Evolutionary conservation across 2,797 vertebrate genomes (phyloP).

Genomic region (Pangasius krempfi): DNA sequence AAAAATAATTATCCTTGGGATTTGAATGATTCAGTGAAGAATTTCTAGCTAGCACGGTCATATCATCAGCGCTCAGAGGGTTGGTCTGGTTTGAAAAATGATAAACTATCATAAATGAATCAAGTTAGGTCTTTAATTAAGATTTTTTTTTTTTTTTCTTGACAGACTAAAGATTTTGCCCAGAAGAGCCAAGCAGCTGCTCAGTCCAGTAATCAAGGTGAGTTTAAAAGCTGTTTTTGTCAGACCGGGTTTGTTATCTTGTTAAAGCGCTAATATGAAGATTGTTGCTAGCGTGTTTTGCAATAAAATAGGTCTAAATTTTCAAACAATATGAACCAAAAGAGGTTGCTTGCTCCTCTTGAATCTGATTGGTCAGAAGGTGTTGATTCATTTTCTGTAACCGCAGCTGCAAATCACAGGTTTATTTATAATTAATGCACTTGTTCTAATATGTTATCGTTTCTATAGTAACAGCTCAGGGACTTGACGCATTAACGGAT

Average conservation of each 20-base stretch:
- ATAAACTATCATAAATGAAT: neutral
- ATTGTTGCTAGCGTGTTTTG: neutral
- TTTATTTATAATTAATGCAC: neutral
- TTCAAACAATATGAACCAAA: neutral
- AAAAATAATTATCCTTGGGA: neutral
- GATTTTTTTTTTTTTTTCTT: constrained; percentile 31
- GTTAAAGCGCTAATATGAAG: neutral
- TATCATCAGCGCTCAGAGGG: neutral
- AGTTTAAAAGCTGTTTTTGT: neutral
- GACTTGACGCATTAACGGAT: neutral
- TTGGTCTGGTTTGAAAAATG: neutral
- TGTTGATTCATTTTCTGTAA: neutral
- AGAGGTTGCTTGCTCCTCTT: neutral
- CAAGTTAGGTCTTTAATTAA: neutral
- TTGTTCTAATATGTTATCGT: neutral
- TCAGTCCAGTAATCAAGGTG: constrained; percentile 58
- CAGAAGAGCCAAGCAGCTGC: constrained; percentile 62
- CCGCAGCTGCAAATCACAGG: neutral
- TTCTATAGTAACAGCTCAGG: neutral
- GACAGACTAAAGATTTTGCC: constrained; percentile 68
- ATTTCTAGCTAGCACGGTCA: neutral
- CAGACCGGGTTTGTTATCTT: neutral
- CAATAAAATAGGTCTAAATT: neutral
- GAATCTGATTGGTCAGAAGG: neutral
- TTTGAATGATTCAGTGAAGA: neutral